Evolutionary conservation across 2,888 invertebrate species (phyloP), one percentile per base, ranked within the genome.

Genomic region (Diaprepes abbreviatus): DNA sequence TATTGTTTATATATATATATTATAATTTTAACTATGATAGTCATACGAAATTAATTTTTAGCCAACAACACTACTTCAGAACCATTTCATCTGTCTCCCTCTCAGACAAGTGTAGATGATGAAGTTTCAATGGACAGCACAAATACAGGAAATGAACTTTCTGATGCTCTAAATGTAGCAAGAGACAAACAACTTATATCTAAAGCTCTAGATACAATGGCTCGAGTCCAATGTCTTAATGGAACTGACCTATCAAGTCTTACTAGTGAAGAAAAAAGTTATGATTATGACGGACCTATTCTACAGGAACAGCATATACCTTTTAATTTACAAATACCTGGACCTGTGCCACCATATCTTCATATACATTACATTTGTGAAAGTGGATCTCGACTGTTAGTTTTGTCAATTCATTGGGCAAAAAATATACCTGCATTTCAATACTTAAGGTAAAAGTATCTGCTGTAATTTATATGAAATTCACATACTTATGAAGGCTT

Each of bases 291-390:
- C 76, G 91, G 91, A 66, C 91, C 91, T 57, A 84, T 94, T 64
- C 83, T 94, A 68, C 87, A 88, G 14, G 91, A 92, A 68, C 87
- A 88, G 58, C 90, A 92, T 80, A 89, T 90, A 71, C 85, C 88
- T 50, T 95, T 95, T 81, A 91, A 91, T 78, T 84, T 95, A 74
- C 92, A 93, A 76, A 91, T 93, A 43, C 90, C 91, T 10, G 89
- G 90, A 19, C 90, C 94, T 4, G 92, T 94, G 77, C 94, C 96
- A 10, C 89, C 93, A n/a, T 95, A 94, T 85, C 89, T 97, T 77
- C 95, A 96, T 76, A 91, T 95, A 79, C 97, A 97, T 86, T 97
- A 95, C 79, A 94, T 95, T 57, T 98, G 97, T 85, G 98, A 98
- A 86, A 95, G 94, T 75, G 97, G 96, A 19, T 96, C 97, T 1